phyloP scores from a whole-genome alignment of 1,140 invertebrate genomes.

The Lysiphlebus fabarum region DNA sequence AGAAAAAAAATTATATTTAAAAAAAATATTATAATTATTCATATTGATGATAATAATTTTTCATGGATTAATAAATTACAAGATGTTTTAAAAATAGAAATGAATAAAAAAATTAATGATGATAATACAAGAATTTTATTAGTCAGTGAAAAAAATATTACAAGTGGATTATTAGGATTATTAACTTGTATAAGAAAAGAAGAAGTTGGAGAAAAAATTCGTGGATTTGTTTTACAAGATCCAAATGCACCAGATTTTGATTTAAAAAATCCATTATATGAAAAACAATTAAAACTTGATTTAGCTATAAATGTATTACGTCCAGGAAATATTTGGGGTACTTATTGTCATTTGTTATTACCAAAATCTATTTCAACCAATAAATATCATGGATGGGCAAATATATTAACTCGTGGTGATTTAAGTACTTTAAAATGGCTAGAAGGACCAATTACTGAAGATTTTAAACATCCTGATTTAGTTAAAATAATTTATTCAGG shows the following conservation, averaged over 20 bases:
- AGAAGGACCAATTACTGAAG: slow-evolving; percentile 69
- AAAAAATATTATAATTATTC: slow-evolving; percentile 54
- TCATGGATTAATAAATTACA: slow-evolving; percentile 64
- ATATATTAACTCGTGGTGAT: slow-evolving; percentile 40
- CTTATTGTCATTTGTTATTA: slow-evolving; percentile 72
- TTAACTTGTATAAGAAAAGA: slow-evolving; percentile 86
- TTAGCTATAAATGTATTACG: slow-evolving; percentile 79
- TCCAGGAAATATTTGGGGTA: slow-evolving; percentile 73
- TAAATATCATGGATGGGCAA: too few relatives aligned
- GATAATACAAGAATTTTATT: slow-evolving; percentile 64
- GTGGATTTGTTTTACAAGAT: slow-evolving; percentile 68
- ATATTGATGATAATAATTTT: slow-evolving; percentile 67
- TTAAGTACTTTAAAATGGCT: slow-evolving; percentile 92
- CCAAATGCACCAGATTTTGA: slow-evolving; percentile 62
- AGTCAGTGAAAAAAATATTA: slow-evolving; percentile 64
- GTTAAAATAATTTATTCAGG: slow-evolving; percentile 90
- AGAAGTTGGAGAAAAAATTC: slow-evolving; percentile 71
- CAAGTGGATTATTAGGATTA: slow-evolving; percentile 77
- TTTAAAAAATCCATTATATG: slow-evolving; percentile 58
- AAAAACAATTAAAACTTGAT: slow-evolving; percentile 69
- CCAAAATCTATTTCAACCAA: too few relatives aligned
- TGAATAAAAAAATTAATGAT: slow-evolving; percentile 61
- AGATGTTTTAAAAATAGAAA: slow-evolving; percentile 69
- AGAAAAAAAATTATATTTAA: slow-evolving; percentile 8
- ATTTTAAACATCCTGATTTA: slow-evolving; percentile 58